A percentile compares a stretch with the other conserved stretches of the same genome.
Evolutionary conservation across 1,140 invertebrate species (phyloP).

Genomic region (Drosophila bifasciata): DNA sequence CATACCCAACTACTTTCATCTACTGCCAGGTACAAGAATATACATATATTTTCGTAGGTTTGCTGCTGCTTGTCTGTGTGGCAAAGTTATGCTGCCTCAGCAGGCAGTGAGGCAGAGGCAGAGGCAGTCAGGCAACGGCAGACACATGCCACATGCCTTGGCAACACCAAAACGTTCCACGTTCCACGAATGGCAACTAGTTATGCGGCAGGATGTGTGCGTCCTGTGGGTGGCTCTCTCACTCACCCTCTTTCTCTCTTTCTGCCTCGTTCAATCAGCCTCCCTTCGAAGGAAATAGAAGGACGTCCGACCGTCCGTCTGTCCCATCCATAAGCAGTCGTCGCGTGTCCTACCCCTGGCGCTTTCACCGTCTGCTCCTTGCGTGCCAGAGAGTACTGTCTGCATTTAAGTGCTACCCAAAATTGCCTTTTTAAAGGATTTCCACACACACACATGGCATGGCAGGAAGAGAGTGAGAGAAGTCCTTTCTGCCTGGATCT

Average conservation of each 20-base stretch:
- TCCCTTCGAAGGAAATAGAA: conserved; percentile 23
- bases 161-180: conserved; percentile 43
- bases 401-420: conserved; percentile 79
- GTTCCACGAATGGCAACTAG: conserved; percentile 64
- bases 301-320: no score
- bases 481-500: conserved; percentile 40
- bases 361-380: conserved; percentile 40
- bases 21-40: no score
- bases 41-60: no score
- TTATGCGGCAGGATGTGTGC: conserved; percentile 63
- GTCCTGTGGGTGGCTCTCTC: conserved; percentile 18
- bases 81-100: no score
- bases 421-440: conserved; percentile 83
- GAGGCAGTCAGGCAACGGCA: no score
- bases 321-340: conserved; percentile 15
- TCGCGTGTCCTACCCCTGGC: conserved; percentile 42
- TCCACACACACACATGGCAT: conserved; percentile 39
- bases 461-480: neutral
- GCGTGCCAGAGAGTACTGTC: conserved; percentile 39
- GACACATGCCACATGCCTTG: conserved; percentile 59
- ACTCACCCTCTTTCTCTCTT: neutral
- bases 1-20: no score
- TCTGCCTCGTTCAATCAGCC: conserved; percentile 21
- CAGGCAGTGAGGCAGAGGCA: no score
- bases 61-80: no score